A percentile compares a stretch with the other conserved stretches of the same genome.
Conservation (phyloP, 2,888 invertebrate species). For the Lysandra bellargus region DNA sequence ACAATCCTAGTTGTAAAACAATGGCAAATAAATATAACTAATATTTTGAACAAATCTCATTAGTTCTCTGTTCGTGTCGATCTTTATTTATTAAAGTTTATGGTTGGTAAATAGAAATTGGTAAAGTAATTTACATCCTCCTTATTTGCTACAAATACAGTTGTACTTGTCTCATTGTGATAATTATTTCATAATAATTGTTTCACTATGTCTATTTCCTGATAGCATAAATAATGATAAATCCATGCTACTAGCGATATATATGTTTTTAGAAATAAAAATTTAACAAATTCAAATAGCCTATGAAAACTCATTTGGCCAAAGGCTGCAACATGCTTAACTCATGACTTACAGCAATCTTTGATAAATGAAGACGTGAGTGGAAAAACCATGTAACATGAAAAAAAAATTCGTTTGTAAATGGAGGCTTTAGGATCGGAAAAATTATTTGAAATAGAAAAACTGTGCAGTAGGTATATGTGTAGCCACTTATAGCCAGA, state of each 20-base stretch:
- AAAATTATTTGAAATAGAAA: no score
- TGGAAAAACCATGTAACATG: no score
- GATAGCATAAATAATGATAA: conserved; percentile 17
- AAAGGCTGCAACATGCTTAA: conserved; percentile 4
- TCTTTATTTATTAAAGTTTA: conserved; percentile 6
- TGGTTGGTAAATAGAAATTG: conserved; percentile 9
- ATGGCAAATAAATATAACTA: neutral
- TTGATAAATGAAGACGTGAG: neutral
- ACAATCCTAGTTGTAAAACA: neutral
- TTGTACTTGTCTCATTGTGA: conserved; percentile 28
- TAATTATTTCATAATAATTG: conserved; percentile 18
- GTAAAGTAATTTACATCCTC: neutral
- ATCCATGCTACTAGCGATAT: conserved; percentile 23
- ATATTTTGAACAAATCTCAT: conserved; percentile 18
- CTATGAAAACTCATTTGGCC: conserved; percentile 10
- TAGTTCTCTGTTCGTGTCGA: neutral
- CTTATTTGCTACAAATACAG: conserved; percentile 15
- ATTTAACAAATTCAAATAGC: conserved; percentile 20
- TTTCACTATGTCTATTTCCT: conserved; percentile 17
- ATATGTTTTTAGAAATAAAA: conserved; percentile 30
- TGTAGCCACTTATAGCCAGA: no score
- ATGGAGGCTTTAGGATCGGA: no score
- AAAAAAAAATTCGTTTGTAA: no score
- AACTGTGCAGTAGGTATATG: no score
- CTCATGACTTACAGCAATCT: neutral